phyloP scores from a whole-genome alignment of 92 coral and sea anemone species.

The Scolanthus callimorphus region DNA sequence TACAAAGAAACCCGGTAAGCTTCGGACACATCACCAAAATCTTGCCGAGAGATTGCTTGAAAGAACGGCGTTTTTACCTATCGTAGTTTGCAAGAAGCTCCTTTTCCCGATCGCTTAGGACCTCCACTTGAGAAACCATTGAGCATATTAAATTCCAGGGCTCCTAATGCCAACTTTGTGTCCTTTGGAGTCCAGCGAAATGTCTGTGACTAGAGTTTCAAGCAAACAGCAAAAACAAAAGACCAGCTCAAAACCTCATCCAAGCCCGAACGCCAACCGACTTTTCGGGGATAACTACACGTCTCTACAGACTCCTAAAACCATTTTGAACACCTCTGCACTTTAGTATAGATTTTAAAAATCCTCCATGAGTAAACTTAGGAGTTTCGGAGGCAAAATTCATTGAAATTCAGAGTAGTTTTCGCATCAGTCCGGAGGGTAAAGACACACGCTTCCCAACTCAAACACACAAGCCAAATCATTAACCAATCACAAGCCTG shows the following conservation, averaged over 20 bases:
- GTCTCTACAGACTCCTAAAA: slow-evolving; percentile 5
- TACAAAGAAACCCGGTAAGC: slow-evolving; percentile 5
- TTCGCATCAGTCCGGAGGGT: slow-evolving; percentile 80
- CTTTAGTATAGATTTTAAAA: slow-evolving; percentile 14
- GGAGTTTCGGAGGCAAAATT: slow-evolving; percentile 58
- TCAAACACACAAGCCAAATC: slow-evolving; percentile 35
- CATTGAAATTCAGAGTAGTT: slow-evolving; percentile 73
- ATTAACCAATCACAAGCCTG: slow-evolving; percentile 19
- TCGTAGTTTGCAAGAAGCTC: slow-evolving; percentile 94
- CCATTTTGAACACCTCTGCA: slow-evolving; percentile 17
- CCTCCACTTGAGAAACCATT: slow-evolving; percentile 99
- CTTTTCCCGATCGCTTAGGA: slow-evolving; percentile 99
- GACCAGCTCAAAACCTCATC: slow-evolving; percentile 35
- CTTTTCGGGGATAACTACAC: slow-evolving; percentile 21
- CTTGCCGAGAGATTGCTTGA: slow-evolving; percentile 9
- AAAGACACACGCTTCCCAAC: slow-evolving; percentile 49
- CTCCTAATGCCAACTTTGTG: slow-evolving; percentile 53
- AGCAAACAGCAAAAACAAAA: slow-evolving; percentile 84
- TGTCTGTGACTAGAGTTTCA: slow-evolving; percentile 31
- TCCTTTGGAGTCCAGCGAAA: slow-evolving; percentile 4
- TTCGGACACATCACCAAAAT: slow-evolving; percentile 16
- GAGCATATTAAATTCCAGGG: slow-evolving; percentile 88
- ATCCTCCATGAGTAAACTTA: slow-evolving; percentile 36
- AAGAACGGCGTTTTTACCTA: slow-evolving; percentile 61
- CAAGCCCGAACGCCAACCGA: slow-evolving; percentile 16